Percentiles rank a stretch among this genome's conserved stretches.
phyloP scores from a whole-genome alignment of 2,888 invertebrate genomes.

The Tryphoninae sp. region DNA sequence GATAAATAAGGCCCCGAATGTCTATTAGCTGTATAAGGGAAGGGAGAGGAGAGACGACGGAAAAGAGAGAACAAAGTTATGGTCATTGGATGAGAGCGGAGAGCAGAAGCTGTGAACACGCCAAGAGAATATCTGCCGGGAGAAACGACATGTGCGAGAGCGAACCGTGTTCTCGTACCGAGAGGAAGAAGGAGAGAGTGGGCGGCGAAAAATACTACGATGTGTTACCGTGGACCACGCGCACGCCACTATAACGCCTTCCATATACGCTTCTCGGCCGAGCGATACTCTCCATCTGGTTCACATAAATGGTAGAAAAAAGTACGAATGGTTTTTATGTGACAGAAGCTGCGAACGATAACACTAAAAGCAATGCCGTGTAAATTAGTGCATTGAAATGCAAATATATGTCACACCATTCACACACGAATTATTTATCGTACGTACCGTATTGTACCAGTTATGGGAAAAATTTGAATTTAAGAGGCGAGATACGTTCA shows the following conservation, averaged over 20 bases:
- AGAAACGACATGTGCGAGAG: conserved; percentile 67
- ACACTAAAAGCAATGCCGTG: conserved; percentile 15
- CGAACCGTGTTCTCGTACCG: conserved; percentile 54
- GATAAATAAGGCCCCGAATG: conserved; percentile 72
- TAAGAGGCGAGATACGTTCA: too few species aligned
- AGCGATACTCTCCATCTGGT: conserved; percentile 70
- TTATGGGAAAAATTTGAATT: too few species aligned
- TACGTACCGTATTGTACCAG: too few species aligned
- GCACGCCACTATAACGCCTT: conserved; percentile 25
- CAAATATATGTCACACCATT: background rate
- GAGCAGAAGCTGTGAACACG: conserved; percentile 57
- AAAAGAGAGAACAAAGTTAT: conserved; percentile 63
- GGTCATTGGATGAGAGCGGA: conserved; percentile 64
- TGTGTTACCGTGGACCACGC: conserved; percentile 53
- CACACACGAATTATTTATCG: too few species aligned
- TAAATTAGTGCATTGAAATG: conserved; percentile 9
- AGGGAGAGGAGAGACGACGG: conserved; percentile 59
- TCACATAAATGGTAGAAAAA: conserved; percentile 70
- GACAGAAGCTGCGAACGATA: conserved; percentile 51
- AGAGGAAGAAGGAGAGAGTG: conserved; percentile 41
- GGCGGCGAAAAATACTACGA: conserved; percentile 67
- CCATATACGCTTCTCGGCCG: conserved; percentile 52
- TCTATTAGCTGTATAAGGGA: conserved; percentile 66
- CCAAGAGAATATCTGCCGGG: conserved; percentile 30
- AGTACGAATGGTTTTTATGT: conserved; percentile 32